These are phyloP conservation scores for Melanaphis sacchari DNA, from an alignment of 1,140 invertebrate genomes.

Conservation along the genomic window DNA sequence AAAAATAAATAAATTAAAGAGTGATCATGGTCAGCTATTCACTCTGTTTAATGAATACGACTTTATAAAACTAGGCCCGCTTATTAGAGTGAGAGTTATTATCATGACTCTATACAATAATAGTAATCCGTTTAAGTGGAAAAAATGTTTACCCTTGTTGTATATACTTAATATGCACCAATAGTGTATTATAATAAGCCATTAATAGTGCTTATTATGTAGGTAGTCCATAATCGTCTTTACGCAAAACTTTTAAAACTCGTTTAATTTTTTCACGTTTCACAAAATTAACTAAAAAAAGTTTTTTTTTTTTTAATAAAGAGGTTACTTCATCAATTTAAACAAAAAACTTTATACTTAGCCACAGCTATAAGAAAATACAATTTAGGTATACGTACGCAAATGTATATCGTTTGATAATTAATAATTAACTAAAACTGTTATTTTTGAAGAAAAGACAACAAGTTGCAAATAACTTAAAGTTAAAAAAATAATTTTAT, in stretches of 20 bases:
- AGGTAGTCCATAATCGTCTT: neutral
- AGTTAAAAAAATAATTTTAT: neutral
- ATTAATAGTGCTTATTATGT: neutral
- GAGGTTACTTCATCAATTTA: neutral
- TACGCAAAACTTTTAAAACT: neutral
- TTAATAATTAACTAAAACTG: neutral
- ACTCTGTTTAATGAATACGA: neutral
- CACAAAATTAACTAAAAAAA: neutral
- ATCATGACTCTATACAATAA: neutral
- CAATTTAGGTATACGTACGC: no score
- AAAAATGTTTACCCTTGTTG: neutral
- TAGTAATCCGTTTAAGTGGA: neutral
- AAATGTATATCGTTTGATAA: neutral
- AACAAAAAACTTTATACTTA: neutral
- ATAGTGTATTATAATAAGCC: constrained; percentile 4
- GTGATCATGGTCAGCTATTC: neutral
- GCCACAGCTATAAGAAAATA: neutral
- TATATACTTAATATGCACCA: neutral
- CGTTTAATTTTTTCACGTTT: neutral
- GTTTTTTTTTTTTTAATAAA: neutral
- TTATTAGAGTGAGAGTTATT: neutral
- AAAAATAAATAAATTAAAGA: neutral
- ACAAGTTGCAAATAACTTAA: neutral
- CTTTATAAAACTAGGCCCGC: neutral
- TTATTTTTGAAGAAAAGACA: neutral